Percentiles rank a stretch among this genome's conserved stretches.
phyloP scores from a whole-genome alignment of 1,140 invertebrate genomes.

The Harlomillsia oculata region DNA sequence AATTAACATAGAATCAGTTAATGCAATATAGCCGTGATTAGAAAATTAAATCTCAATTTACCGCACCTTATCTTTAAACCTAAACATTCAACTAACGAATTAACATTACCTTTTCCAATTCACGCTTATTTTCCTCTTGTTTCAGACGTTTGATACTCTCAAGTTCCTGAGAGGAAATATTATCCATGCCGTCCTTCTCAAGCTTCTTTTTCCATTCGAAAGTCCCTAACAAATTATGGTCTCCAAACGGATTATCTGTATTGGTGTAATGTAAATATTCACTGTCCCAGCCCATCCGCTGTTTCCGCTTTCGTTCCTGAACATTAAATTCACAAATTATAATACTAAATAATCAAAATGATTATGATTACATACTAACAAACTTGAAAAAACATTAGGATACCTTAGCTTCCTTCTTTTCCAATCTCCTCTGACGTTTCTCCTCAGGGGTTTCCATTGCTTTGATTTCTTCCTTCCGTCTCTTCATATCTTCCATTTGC shows the following conservation, averaged over 20 bases:
- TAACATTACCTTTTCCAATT: slow-evolving; percentile 67
- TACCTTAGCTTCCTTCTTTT: slow-evolving; percentile 86
- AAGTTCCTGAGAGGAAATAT: slow-evolving; percentile 68
- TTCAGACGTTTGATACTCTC: slow-evolving; percentile 75
- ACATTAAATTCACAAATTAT: no score
- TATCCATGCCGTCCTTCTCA: slow-evolving; percentile 81
- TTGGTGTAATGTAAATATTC: slow-evolving; percentile 95
- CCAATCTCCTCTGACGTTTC: slow-evolving; percentile 71
- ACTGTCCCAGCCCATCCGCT: slow-evolving; percentile 91
- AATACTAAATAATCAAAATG: no score
- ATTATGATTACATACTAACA: no score
- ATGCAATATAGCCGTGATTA: not conserved
- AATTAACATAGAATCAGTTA: slow-evolving; percentile 1
- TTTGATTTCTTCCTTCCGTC: slow-evolving; percentile 74
- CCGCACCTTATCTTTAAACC: no score
- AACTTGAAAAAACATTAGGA: no score
- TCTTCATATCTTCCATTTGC: slow-evolving; percentile 54
- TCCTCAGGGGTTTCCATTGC: slow-evolving; percentile 90
- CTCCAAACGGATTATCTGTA: slow-evolving; percentile 96
- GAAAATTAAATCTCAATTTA: no score
- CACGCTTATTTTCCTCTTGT: slow-evolving; percentile 79
- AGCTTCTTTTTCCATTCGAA: slow-evolving; percentile 97
- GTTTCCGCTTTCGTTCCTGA: slow-evolving; percentile 74
- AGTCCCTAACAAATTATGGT: slow-evolving; percentile 80
- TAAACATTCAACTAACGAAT: slow-evolving; percentile 1